Evolutionary conservation across 2,113 vertebrate species (phyloP).

Genomic region (Hoplias malabaricus): DNA sequence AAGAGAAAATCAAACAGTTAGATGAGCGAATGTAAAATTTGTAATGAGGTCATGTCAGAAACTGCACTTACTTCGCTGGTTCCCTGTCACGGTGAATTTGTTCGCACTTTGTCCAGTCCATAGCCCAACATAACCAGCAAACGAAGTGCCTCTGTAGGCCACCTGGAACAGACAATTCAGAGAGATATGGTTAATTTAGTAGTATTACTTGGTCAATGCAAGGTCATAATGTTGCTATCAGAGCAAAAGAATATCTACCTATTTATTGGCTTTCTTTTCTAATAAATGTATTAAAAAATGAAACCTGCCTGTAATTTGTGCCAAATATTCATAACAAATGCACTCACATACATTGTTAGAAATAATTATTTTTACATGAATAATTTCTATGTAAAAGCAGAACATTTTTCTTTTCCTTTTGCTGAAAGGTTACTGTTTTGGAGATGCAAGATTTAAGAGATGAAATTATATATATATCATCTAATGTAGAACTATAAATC

Average conservation of each 20-base stretch:
- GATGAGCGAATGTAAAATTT: background rate
- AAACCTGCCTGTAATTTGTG: too few species aligned
- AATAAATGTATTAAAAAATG: too few species aligned
- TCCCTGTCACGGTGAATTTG: conserved; percentile 87
- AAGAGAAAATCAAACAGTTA: background rate
- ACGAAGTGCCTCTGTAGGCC: conserved; percentile 84
- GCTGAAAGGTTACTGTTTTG: background rate
- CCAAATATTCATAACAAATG: too few species aligned
- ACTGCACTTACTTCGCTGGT: conserved; percentile 79
- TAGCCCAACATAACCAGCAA: conserved; percentile 88
- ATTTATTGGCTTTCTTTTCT: too few species aligned
- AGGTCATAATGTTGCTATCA: too few species aligned
- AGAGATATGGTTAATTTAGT: too few species aligned
- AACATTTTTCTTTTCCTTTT: too few species aligned
- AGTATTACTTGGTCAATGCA: too few species aligned
- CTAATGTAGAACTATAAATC: background rate
- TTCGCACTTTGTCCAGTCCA: conserved; percentile 92
- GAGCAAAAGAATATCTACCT: too few species aligned
- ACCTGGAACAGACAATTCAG: conserved; percentile 66
- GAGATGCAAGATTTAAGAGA: background rate
- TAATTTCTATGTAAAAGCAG: too few species aligned
- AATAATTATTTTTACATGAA: too few species aligned
- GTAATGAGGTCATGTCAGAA: background rate
- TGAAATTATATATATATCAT: background rate
- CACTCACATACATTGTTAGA: too few species aligned